Base-by-base conservation (phyloP, 2,888 invertebrate species). In the Ernsta delagoae region DNA sequence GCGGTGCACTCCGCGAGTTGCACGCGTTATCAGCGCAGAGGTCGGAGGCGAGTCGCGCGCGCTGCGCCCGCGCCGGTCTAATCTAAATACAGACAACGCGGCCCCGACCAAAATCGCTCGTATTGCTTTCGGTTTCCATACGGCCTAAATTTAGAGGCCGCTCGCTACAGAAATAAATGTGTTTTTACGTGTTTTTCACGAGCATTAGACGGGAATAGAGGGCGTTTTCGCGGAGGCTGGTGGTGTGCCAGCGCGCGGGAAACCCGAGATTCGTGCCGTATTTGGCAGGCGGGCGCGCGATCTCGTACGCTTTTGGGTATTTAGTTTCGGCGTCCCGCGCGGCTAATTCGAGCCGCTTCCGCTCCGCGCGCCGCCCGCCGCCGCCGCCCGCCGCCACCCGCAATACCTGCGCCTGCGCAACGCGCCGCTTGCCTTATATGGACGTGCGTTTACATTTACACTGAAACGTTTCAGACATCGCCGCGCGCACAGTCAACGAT, bases 111-210 rank as follows among this genome's bases (percentile, higher is more conserved):
- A 93, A 92, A 90, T 88, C 90, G 79, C 91, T 86, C 88, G 89
- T 88, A 90, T 90, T 86, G 91, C 90, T 92, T 92, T 90, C 90
- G 83, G 88, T 89, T 90, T 88, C 86, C 89, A 89, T 91, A 89
- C 91, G 89, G 86, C 91, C 92, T 92, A 93, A 91, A 89, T 89
- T 92, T 93, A 93, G 92, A 90, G 89, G 88, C 86, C 87, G 90
- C 88, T 89, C 82, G 86, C 87, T 86, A 87, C 90, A 85, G 87
- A 93, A 93, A 92, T 92, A 92, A 92, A 91, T 90, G 84, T 82
- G 87, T 89, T 91, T 91, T 92, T 92, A 92, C 90, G 89, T 89
- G 90, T 90, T 92, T 91, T 83, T 81, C 82, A 77, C 80, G 82
- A 78, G 79, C 71, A 80, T 82, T 88, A 90, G 90, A 85, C 89